Percentiles rank a stretch among this genome's conserved stretches.
Evolutionary conservation across 2,113 vertebrate genomes (phyloP).

Genomic region (Hemibagrus wyckioides): DNA sequence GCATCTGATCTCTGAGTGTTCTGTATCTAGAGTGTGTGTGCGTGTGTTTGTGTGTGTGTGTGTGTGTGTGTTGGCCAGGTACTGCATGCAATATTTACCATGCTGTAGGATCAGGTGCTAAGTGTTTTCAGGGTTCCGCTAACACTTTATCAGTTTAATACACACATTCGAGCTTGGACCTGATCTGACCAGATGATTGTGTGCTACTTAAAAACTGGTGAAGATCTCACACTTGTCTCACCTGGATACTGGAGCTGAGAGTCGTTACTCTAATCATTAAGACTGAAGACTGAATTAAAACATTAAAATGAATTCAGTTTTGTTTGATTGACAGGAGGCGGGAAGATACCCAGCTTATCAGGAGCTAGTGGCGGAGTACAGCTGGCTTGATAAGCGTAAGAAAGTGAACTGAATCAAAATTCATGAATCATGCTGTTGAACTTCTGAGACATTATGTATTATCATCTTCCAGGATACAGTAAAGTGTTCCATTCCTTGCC

Average conservation of each 20-base stretch:
- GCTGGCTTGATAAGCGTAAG: slow-evolving; percentile 93
- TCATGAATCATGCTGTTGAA: neutral
- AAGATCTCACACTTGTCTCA: neutral
- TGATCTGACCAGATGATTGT: neutral
- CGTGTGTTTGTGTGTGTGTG: slow-evolving; percentile 37
- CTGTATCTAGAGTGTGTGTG: neutral
- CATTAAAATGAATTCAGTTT: neutral
- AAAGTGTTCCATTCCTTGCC: slow-evolving; percentile 76
- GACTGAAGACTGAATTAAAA: too few relatives aligned
- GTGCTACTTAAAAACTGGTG: neutral
- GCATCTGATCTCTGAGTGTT: slow-evolving; percentile 63
- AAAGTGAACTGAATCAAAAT: neutral
- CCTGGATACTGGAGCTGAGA: neutral
- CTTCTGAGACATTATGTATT: neutral
- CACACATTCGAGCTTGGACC: neutral
- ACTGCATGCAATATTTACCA: slow-evolving; percentile 31
- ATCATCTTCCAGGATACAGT: slow-evolving; percentile 73
- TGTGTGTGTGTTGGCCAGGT: neutral
- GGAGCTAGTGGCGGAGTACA: slow-evolving; percentile 96
- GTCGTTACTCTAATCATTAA: neutral
- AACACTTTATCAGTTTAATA: neutral
- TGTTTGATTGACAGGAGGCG: slow-evolving; percentile 79
- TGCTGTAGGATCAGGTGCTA: slow-evolving; percentile 38
- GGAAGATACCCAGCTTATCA: slow-evolving; percentile 96
- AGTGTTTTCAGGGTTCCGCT: neutral